phyloP scores from a whole-genome alignment of 1,140 invertebrate genomes.

The Diorhabda elongata region DNA sequence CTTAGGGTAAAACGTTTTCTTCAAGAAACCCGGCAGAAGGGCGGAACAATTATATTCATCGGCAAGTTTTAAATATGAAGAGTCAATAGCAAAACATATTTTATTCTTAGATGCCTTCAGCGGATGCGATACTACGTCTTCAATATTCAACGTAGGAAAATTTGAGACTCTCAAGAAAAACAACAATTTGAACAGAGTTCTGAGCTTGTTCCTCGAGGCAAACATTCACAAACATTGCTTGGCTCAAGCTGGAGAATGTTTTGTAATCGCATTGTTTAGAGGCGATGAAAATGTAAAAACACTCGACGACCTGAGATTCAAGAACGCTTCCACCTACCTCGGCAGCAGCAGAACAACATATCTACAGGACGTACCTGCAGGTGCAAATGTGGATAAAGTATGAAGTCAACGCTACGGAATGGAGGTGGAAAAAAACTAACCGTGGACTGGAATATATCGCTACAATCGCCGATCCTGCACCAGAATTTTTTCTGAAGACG shows the following conservation, averaged over 20 bases:
- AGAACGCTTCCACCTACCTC: no score
- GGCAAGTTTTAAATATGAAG: neutral
- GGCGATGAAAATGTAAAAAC: no score
- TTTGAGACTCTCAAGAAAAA: neutral
- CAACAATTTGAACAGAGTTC: no score
- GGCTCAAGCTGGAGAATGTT: neutral
- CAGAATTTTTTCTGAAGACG: conserved; percentile 7
- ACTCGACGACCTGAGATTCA: no score
- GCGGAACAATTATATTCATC: neutral
- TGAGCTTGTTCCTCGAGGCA: neutral
- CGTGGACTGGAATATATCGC: neutral
- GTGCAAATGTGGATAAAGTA: conserved; percentile 4
- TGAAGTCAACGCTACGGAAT: neutral
- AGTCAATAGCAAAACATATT: neutral
- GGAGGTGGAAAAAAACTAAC: neutral
- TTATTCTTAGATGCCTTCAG: neutral
- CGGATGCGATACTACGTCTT: neutral
- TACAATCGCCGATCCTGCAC: neutral
- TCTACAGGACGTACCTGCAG: conserved; percentile 10
- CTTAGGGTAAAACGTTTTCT: no score
- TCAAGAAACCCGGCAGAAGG: no score
- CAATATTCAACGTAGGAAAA: neutral
- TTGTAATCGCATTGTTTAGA: neutral
- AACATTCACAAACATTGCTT: neutral
- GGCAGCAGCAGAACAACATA: neutral